A percentile compares a stretch with the other conserved stretches of the same genome.
These are phyloP conservation scores for Clarias pachynema DNA, from an alignment of 2,797 vertebrate genomes.

Conservation along the genomic window DNA sequence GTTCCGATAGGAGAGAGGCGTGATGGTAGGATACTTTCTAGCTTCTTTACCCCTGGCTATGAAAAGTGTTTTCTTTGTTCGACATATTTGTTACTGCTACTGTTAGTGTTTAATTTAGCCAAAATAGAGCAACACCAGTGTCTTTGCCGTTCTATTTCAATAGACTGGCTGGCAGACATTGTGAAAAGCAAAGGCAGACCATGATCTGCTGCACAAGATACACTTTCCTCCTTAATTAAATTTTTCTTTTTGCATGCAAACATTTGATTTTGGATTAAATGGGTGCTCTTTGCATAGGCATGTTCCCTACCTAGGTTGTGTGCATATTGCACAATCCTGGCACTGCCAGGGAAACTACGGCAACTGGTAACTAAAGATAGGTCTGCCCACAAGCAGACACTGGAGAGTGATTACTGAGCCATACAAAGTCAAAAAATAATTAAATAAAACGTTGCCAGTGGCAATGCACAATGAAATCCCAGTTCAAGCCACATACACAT, in stretches of 20 bases:
- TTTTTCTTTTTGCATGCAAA: neutral
- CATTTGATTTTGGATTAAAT: neutral
- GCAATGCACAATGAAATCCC: slow-evolving; percentile 2
- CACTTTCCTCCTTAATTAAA: neutral
- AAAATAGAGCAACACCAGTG: neutral
- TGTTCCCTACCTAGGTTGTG: neutral
- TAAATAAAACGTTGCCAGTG: neutral
- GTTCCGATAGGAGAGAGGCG: neutral
- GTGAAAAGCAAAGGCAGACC: neutral
- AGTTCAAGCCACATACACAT: neutral
- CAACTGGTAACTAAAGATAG: neutral
- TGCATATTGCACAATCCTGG: neutral
- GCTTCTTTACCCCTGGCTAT: neutral
- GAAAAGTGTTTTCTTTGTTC: neutral
- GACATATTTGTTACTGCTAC: slow-evolving; percentile 1
- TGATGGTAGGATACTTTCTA: neutral
- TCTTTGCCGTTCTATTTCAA: neutral
- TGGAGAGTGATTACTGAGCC: neutral
- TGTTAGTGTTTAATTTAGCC: neutral
- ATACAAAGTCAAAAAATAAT: slow-evolving; percentile 5
- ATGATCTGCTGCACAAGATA: neutral
- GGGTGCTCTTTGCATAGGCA: neutral
- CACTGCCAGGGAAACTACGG: neutral
- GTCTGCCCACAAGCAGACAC: neutral
- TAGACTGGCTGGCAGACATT: neutral